Evolutionary conservation across 1,140 invertebrate genomes (phyloP).

Genomic region (Dendroctonus ponderosae): DNA sequence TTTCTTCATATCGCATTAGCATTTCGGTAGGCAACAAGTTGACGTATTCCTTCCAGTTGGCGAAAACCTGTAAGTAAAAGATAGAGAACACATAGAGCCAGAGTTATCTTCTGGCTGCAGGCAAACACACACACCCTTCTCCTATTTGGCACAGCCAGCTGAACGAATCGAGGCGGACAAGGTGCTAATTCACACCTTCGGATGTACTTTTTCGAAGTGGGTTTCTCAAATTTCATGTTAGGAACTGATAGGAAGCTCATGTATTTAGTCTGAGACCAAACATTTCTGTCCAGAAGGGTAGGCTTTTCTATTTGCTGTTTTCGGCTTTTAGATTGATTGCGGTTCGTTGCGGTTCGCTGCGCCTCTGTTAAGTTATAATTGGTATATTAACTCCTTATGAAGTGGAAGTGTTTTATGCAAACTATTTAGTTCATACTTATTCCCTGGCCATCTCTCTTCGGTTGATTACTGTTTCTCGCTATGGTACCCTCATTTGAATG

Average conservation of each 20-base stretch:
- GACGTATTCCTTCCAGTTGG: slow-evolving; percentile 40
- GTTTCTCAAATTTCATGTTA: slow-evolving; percentile 20
- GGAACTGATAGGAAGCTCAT: slow-evolving; percentile 38
- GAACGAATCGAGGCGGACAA: slow-evolving; percentile 38
- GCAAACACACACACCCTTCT: slow-evolving; percentile 21
- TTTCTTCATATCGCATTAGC: slow-evolving; percentile 37
- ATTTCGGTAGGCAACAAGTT: slow-evolving; percentile 35
- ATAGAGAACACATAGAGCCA: slow-evolving; percentile 1
- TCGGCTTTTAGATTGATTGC: slow-evolving; percentile 9
- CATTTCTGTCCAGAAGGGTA: slow-evolving; percentile 32
- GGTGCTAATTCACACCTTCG: slow-evolving; percentile 35
- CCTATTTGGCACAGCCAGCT: slow-evolving; percentile 39
- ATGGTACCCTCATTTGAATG: slow-evolving; percentile 1
- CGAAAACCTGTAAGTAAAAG: slow-evolving; percentile 26
- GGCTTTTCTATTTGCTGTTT: slow-evolving; percentile 6
- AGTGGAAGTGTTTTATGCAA: too few relatives aligned
- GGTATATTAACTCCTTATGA: too few relatives aligned
- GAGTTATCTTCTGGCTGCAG: too few relatives aligned
- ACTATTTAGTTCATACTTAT: too few relatives aligned
- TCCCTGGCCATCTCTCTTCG: too few relatives aligned
- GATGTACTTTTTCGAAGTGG: slow-evolving; percentile 18
- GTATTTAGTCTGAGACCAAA: slow-evolving; percentile 39
- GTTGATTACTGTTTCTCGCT: not conserved
- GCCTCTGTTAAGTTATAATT: too few relatives aligned
- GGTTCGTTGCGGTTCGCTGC: not conserved